A percentile compares a stretch with the other conserved stretches of the same genome.
phyloP scores from a whole-genome alignment of 2,888 invertebrate genomes.

The Diadegma fenestrale region DNA sequence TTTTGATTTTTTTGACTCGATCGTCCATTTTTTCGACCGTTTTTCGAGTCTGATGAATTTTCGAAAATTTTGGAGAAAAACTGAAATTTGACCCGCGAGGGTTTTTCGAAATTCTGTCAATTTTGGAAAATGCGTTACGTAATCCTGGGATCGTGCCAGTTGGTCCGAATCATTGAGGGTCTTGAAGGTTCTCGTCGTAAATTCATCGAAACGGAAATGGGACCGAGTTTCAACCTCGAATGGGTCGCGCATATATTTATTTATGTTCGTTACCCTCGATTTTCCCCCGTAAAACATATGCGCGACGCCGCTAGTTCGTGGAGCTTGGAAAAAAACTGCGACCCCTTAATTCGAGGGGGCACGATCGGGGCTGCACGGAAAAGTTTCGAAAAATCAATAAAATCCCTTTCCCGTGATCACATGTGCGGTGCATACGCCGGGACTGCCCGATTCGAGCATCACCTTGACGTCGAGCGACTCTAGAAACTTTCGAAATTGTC shows the following conservation, averaged over 20 bases:
- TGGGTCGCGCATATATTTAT: background rate
- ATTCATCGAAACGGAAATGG: background rate
- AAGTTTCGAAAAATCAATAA: slow-evolving; percentile 64
- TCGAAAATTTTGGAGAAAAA: too few relatives aligned
- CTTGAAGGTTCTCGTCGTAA: background rate
- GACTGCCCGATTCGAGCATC: background rate
- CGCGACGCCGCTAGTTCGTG: slow-evolving; percentile 4
- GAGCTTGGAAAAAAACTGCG: background rate
- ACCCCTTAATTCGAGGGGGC: slow-evolving; percentile 17
- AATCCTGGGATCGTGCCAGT: background rate
- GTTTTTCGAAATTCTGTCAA: background rate
- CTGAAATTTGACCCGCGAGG: background rate
- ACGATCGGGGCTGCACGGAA: slow-evolving; percentile 20
- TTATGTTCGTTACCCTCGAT: background rate
- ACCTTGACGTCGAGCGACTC: background rate
- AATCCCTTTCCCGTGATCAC: slow-evolving; percentile 41
- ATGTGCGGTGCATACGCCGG: slow-evolving; percentile 43
- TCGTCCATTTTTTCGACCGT: too few relatives aligned
- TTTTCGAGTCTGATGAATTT: too few relatives aligned
- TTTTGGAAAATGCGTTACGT: background rate
- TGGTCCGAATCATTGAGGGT: background rate
- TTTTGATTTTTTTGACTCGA: too few relatives aligned
- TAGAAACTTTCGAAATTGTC: background rate
- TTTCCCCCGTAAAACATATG: background rate
- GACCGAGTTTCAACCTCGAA: background rate